Evolutionary conservation across 2,888 invertebrate species (phyloP).

Genomic region (Dinocampus coccinellae): DNA sequence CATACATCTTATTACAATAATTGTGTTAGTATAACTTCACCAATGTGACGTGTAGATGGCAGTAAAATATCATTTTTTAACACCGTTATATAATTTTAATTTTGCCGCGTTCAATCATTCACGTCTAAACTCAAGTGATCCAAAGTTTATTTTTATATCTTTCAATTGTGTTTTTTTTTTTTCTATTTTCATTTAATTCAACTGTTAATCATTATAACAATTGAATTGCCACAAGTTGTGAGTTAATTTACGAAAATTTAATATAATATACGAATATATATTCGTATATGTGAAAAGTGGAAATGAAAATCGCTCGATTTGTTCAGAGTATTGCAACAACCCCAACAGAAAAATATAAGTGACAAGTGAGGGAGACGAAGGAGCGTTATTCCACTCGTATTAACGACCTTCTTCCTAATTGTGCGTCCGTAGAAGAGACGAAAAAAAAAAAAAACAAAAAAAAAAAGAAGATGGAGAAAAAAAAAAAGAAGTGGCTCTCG

Average conservation of each 20-base stretch:
- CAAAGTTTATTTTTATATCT: no score
- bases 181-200: no score
- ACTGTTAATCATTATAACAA: not conserved
- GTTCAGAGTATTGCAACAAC: not conserved
- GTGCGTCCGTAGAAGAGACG: constrained; percentile 50
- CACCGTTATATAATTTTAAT: not conserved
- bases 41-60: not conserved
- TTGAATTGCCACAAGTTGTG: not conserved
- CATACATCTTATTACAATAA: no score
- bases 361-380: constrained; percentile 4
- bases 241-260: not conserved
- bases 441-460: constrained; percentile 18
- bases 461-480: constrained; percentile 4
- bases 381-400: constrained; percentile 57
- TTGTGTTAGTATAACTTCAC: no score
- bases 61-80: not conserved
- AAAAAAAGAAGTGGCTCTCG: constrained; percentile 57
- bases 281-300: not conserved
- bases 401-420: constrained; percentile 67
- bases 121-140: not conserved
- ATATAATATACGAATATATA: not conserved
- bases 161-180: not conserved
- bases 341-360: not conserved
- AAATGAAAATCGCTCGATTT: constrained; percentile 5
- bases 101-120: not conserved